These are phyloP conservation scores for Stegana nigrithorax DNA, from an alignment of 2,888 invertebrate species.

Conservation along the genomic window DNA sequence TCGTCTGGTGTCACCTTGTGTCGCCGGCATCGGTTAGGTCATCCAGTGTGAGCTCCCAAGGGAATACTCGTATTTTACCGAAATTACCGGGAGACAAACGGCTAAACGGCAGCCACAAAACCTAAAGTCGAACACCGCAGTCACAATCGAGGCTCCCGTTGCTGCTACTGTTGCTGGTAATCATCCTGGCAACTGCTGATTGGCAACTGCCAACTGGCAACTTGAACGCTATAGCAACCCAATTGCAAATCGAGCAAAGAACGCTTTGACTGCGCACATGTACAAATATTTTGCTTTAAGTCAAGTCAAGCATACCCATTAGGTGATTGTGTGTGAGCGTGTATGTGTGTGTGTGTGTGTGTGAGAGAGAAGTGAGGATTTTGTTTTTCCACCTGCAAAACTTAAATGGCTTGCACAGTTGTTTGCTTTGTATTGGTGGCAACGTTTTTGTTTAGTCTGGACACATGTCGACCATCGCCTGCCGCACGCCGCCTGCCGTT, in stretches of 20 bases:
- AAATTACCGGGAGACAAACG: slow-evolving; percentile 39
- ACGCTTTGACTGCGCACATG: background rate
- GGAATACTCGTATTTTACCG: slow-evolving; percentile 57
- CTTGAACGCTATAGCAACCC: background rate
- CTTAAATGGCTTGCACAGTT: background rate
- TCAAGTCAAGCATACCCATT: background rate
- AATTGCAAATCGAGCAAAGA: background rate
- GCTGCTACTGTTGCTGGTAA: background rate
- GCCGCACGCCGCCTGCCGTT: no score
- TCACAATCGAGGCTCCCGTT: background rate
- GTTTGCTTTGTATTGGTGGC: background rate
- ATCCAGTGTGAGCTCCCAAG: no score
- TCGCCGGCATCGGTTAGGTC: no score
- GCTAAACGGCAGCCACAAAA: background rate
- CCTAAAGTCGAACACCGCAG: background rate
- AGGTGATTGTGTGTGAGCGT: background rate
- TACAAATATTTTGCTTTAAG: background rate
- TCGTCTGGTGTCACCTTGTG: no score
- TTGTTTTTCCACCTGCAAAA: background rate
- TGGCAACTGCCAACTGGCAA: background rate
- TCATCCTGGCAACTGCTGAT: background rate
- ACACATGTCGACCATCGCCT: background rate
- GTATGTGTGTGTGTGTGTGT: no score
- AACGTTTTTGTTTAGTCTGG: slow-evolving; percentile 2
- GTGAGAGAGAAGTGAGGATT: background rate